Evolutionary conservation across 2,888 invertebrate species (phyloP).

Genomic region (Phortica okadai): DNA sequence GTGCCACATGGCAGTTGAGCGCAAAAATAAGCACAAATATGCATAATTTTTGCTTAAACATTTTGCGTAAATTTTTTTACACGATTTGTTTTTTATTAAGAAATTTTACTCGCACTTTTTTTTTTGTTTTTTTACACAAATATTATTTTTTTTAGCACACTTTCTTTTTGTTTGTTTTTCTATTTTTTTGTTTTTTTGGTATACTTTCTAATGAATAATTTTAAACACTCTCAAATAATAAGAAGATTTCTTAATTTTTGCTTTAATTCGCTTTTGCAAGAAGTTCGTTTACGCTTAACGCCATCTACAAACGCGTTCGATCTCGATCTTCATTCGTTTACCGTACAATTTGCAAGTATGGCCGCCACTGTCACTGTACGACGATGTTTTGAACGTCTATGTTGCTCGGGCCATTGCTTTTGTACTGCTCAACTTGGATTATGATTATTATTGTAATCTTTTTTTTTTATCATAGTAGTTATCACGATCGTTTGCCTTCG

Average conservation of each 20-base stretch:
- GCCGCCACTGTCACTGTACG: conserved; percentile 44
- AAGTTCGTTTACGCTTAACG: background rate
- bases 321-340: background rate
- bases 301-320: background rate
- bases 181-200: no score
- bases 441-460: background rate
- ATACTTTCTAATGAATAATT: background rate
- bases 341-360: conserved; percentile 9
- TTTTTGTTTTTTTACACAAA: background rate
- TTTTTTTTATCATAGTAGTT: conserved; percentile 25
- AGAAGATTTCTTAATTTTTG: background rate
- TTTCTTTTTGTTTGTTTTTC: conserved; percentile 8
- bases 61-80: background rate
- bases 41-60: background rate
- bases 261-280: background rate
- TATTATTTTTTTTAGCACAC: background rate
- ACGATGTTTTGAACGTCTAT: conserved; percentile 55
- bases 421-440: conserved; percentile 49
- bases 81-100: background rate
- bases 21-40: background rate
- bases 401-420: conserved; percentile 50
- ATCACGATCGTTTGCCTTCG: conserved; percentile 9
- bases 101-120: background rate
- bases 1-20: background rate
- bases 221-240: background rate